Percentiles rank a stretch among this genome's conserved stretches.
phyloP scores from a whole-genome alignment of 2,797 vertebrate genomes.

The Peromyscus aztecus region DNA sequence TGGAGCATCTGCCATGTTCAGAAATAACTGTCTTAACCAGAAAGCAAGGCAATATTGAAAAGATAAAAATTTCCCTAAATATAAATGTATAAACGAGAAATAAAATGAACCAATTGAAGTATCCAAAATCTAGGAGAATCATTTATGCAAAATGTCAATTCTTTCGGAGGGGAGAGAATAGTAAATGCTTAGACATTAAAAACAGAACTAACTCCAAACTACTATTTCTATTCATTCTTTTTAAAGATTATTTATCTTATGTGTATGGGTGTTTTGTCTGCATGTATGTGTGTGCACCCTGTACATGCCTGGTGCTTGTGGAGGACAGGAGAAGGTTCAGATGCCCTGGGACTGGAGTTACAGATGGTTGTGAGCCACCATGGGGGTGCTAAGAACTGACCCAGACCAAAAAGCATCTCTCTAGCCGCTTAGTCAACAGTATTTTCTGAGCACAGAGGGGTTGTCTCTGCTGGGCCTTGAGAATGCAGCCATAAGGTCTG shows the following conservation, averaged over 20 bases:
- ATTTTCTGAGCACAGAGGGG: not conserved
- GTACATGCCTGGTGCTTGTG: not conserved
- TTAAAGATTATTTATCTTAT: not conserved
- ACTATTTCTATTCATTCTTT: conserved; percentile 2
- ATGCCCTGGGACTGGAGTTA: not conserved
- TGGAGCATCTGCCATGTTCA: not conserved
- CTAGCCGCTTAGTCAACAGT: not conserved
- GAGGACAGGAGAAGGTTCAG: not conserved
- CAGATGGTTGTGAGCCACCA: not conserved
- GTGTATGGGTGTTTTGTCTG: not conserved
- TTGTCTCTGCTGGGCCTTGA: not conserved
- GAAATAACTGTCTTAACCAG: not conserved
- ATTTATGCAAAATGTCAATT: not conserved
- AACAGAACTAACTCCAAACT: not conserved
- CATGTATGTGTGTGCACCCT: not conserved
- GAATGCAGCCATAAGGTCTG: not conserved
- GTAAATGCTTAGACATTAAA: not conserved
- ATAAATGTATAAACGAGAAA: not conserved
- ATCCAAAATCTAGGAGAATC: not conserved
- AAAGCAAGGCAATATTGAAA: not conserved
- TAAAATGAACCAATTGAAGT: not conserved
- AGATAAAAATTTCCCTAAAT: not conserved
- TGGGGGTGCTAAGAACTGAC: not conserved
- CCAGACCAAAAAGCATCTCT: not conserved
- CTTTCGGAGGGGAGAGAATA: not conserved